Percentiles rank a stretch among this genome's conserved stretches.
Conservation (phyloP, 2,888 invertebrate genomes). For the Girardia tigrina region DNA sequence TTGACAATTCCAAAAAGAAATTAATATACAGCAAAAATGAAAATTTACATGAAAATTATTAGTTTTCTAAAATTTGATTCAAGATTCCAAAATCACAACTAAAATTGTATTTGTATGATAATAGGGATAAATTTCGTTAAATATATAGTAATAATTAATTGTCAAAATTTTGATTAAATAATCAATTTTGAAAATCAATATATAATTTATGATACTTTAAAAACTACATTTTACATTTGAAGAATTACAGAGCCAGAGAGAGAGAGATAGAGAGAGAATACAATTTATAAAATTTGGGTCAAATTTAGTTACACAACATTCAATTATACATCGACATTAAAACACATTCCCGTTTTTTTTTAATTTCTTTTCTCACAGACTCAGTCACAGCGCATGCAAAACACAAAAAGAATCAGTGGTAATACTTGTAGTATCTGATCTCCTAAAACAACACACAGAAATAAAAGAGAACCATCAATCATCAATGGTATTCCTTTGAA, state of each 20-base stretch:
- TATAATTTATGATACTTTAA: neutral
- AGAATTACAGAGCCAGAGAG: too few species aligned
- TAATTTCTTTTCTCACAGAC: too few species aligned
- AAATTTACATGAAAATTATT: neutral
- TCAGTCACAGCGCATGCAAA: too few species aligned
- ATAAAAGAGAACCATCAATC: too few species aligned
- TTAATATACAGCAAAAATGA: neutral
- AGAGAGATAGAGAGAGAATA: neutral
- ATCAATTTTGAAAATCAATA: too few species aligned
- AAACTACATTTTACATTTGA: neutral
- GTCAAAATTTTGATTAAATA: neutral
- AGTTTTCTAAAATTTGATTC: neutral
- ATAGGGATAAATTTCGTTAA: neutral
- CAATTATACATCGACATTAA: too few species aligned
- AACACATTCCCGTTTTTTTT: too few species aligned
- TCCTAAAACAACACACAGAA: too few species aligned
- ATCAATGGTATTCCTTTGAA: too few species aligned
- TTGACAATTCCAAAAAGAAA: neutral
- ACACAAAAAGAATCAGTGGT: too few species aligned
- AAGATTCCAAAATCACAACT: neutral
- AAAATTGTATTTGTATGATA: neutral
- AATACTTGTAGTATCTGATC: too few species aligned
- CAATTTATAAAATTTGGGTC: neutral
- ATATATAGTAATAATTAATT: neutral
- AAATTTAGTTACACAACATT: too few species aligned